Base-by-base conservation (phyloP, 1,140 invertebrate species). In the Limonius californicus region DNA sequence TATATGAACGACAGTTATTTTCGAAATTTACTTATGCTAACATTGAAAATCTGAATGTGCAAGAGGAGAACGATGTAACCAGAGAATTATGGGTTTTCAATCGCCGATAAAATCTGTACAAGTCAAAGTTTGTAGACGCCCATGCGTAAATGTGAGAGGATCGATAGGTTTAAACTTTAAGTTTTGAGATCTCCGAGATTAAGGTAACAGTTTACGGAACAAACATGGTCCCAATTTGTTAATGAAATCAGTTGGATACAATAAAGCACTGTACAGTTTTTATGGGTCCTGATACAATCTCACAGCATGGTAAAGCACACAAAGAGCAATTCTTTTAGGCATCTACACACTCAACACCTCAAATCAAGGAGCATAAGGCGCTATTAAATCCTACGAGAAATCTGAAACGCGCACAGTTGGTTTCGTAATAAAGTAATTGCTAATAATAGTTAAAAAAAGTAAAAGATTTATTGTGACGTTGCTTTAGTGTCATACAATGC, bases 161-260 rank as follows among this genome's bases (percentile, higher is more conserved):
- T 2, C 4, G 42, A 15, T 45, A 45, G 42, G 42, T 45, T 45
- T 45, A n/a, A n/a, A n/a, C n/a, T n/a, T n/a, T n/a, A 45, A 45
- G 16, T 45, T 45, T 45, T 45, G n/a, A 45, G 42, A 45, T 45
- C n/a, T 45, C 12, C 16, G 16, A 45, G 42, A 45, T 45, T 45
- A 45, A 15, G 42, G 42, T 18, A 4, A 15, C 42, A 45, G 14
- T 45, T 45, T 45, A 45, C 42, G 3, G 16, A 4, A 45, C 42
- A 45, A 18, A 45, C 42, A 45, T 45, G 42, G 42, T 45, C 42
- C 12, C 42, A 45, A 45, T 45, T 45, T 45, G 42, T 45, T 45
- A 45, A 45, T 45, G 42, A 45, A 45, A 45, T 45, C 42, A 12
- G 42, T 12, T 18, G 42, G 12, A 15, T 45, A 45, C 2, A 45